phyloP scores from a whole-genome alignment of 2,113 vertebrate species.

The Clarias macrocephalus region DNA sequence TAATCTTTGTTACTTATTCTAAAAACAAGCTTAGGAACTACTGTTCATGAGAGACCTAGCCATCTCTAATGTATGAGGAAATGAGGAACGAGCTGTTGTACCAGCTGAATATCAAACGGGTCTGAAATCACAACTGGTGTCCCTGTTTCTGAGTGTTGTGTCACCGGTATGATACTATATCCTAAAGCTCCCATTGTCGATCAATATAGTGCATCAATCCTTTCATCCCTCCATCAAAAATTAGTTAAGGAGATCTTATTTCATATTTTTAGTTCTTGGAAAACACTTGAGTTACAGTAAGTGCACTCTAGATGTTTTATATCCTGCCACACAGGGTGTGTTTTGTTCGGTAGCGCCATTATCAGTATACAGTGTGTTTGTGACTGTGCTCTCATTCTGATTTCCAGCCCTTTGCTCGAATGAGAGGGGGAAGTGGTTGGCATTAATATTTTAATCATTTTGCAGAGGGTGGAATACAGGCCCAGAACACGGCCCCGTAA shows the following conservation, averaged over 20 bases:
- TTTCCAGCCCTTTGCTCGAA: not conserved
- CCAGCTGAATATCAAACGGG: not conserved
- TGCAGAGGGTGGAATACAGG: not conserved
- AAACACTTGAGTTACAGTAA: not conserved
- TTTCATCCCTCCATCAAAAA: not conserved
- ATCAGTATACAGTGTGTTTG: not conserved
- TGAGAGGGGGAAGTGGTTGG: not conserved
- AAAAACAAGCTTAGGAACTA: not conserved
- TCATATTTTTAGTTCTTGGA: not conserved
- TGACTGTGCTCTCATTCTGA: not conserved
- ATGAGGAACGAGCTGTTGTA: not conserved
- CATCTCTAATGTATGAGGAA: not conserved
- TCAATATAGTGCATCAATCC: not conserved
- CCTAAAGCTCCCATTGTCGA: not conserved
- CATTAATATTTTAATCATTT: not conserved
- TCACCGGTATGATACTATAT: not conserved
- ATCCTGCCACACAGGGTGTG: not conserved
- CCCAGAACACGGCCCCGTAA: not conserved
- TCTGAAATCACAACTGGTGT: not conserved
- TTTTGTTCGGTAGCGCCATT: not conserved
- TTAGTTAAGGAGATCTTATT: not conserved
- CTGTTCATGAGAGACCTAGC: not conserved
- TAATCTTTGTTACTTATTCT: not conserved
- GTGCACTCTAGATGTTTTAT: not conserved
- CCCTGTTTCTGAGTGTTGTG: not conserved